Evolutionary conservation across 2,797 vertebrate species (phyloP), one percentile per base, ranked within the genome.

Genomic region (Acanthopagrus latus): DNA sequence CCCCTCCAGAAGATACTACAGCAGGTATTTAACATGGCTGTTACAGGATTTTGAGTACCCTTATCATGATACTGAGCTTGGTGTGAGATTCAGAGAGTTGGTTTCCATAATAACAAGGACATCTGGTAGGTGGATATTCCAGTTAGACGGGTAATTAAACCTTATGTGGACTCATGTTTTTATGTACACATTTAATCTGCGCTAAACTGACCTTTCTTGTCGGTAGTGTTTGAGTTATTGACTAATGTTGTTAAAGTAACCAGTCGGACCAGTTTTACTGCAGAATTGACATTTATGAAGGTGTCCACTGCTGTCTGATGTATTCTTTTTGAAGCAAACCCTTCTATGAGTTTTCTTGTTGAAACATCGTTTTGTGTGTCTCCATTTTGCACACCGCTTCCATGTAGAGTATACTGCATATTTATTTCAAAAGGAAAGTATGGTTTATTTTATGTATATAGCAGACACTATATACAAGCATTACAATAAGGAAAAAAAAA

Each of bases 21-120:
- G 52, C 57, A 46, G 6, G 17, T 62, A 4, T 48, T 54, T 67
- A 14, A 59, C 50, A 48, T 2, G 0, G 44, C 5, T 64, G 16
- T 66, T 74, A 9, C 10, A 51, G 44, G 73, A 21, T 65, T 60
- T n/a, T 64, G 55, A 29, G 47, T 57, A 33, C 47, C 29, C 20
- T 25, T 46, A 21, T 46, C 21, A 27, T 12, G 18, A 57, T 48
- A 50, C 0, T 66, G 55, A 58, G 13, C 50, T 44, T 56, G 47
- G 17, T 1, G 0, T 43, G 54, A 27, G 20, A 23, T 57, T 57
- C 43, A 21, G 7, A 23, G 12, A 41, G 23, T 44, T 20, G 5
- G 11, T 64, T 47, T 14, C 41, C 38, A 46, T 5, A 2, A 33
- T 11, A n/a, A n/a, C 10, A 21, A 43, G 7, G 23, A 29, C 14